These are phyloP conservation scores for Mythimna vitellina DNA, from an alignment of 2,888 invertebrate species.

Conservation along the genomic window DNA sequence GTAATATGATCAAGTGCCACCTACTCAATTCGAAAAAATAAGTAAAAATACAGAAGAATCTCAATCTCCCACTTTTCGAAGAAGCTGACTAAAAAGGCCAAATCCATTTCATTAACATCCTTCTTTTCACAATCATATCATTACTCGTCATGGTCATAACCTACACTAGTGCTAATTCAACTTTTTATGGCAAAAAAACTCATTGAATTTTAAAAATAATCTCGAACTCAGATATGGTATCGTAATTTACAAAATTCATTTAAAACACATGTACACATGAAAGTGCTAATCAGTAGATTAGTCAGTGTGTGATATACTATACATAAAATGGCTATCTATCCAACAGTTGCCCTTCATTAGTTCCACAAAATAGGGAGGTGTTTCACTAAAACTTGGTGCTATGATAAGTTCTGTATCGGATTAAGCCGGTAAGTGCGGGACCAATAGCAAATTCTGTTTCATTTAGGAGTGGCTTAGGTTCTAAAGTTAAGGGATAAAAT, in stretches of 20 bases:
- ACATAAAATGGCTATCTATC: slow-evolving; percentile 9
- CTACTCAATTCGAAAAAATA: too few species aligned
- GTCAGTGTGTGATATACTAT: slow-evolving; percentile 13
- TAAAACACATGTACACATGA: slow-evolving; percentile 18
- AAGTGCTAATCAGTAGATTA: slow-evolving; percentile 47
- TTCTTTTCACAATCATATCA: slow-evolving; percentile 17
- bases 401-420: neutral
- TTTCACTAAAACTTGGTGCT: neutral
- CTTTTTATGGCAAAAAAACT: slow-evolving; percentile 20
- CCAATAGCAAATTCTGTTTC: neutral
- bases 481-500: neutral
- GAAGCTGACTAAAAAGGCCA: neutral
- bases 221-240: slow-evolving; percentile 46
- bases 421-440: neutral
- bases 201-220: slow-evolving; percentile 37
- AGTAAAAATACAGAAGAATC: neutral
- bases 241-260: slow-evolving; percentile 42
- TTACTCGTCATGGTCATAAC: slow-evolving; percentile 22
- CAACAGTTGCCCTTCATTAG: slow-evolving; percentile 1
- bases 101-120: slow-evolving; percentile 1
- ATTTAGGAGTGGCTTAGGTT: neutral
- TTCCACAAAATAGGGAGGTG: neutral
- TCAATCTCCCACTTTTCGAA: neutral
- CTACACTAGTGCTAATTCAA: slow-evolving; percentile 9
- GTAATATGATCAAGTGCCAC: neutral